Conservation (phyloP, 2,888 invertebrate species). For the Dryococelus australis region DNA sequence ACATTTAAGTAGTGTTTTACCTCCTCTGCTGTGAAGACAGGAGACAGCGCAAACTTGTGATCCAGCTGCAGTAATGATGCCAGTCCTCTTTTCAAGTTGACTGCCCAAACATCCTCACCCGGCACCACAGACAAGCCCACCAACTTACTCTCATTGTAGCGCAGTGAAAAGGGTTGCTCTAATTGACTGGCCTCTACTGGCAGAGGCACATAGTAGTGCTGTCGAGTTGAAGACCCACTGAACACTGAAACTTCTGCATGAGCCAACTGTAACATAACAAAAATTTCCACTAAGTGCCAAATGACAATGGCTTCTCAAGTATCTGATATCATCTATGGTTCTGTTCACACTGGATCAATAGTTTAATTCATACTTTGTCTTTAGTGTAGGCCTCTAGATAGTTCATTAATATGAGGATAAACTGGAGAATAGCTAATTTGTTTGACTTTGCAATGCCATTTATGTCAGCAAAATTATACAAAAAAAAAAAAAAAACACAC, state of each 20-base stretch:
- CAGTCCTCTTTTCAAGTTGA: slow-evolving; percentile 72
- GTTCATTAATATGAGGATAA: too few relatives aligned
- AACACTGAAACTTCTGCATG: slow-evolving; percentile 34
- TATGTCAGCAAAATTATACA: too few relatives aligned
- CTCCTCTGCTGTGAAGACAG: slow-evolving; percentile 47
- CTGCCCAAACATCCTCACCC: slow-evolving; percentile 68
- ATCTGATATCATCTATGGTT: too few relatives aligned
- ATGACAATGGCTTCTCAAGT: too few relatives aligned
- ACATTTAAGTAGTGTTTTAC: slow-evolving; percentile 39
- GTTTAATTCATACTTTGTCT: too few relatives aligned
- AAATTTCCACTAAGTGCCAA: background rate
- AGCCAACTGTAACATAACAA: slow-evolving; percentile 36
- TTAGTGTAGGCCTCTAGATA: too few relatives aligned
- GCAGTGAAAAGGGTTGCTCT: slow-evolving; percentile 37
- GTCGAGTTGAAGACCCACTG: slow-evolving; percentile 17
- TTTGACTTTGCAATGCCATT: too few relatives aligned
- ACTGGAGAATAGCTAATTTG: too few relatives aligned
- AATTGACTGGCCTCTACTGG: slow-evolving; percentile 38
- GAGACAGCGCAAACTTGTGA: slow-evolving; percentile 47
- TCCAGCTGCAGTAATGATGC: slow-evolving; percentile 71
- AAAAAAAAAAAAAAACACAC: too few relatives aligned
- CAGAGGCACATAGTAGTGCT: slow-evolving; percentile 13
- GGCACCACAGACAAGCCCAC: slow-evolving; percentile 46
- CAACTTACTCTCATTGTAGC: slow-evolving; percentile 34
- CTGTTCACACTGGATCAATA: too few relatives aligned